Evolutionary conservation across 2,113 vertebrate species (phyloP), one percentile per base, ranked within the genome.

Genomic region (Alethe castanea): DNA sequence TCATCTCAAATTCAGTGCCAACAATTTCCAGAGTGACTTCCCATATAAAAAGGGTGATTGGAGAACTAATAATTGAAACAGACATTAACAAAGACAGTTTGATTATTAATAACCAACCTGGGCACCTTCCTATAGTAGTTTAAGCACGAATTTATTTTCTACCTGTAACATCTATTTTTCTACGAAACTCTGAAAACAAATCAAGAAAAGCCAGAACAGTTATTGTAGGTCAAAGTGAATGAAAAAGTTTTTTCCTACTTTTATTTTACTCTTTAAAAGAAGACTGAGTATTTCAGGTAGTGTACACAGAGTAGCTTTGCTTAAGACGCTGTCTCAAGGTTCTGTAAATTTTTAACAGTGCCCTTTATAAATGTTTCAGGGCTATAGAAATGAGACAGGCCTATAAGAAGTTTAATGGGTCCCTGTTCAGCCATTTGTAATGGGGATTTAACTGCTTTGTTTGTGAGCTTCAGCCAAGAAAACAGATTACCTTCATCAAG

Each of bases 401-500:
- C 97, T 98, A 96, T 96, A 96, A 97, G 97, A 98, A 98, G 97
- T 98, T 95, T 98, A 98, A 98, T 98, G 97, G 97, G 97, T 98
- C 98, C 97, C 97, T 87, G 86, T 95, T 96, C 96, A 96, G 95
- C 92, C 92, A 97, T 98, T 98, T 97, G 97, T 97, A 98, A 98
- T 98, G 97, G 95, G 96, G 95, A 97, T 97, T 98, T 98, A 98
- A 98, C 97, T 98, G 98, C 98, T 98, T 98, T 98, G 98, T 97
- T 98, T 98, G 97, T 98, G 96, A 98, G 98, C 86, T 94, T 97
- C 96, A 97, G 97, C 97, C 98, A 98, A 97, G 96, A 98, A 98
- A 98, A 98, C 97, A 98, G 98, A 98, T 98, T 98, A 98, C 98
- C 98, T 98, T 98, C 98, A 98, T 98, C 97, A 97, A 97, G 97